Conservation (phyloP, 2,113 vertebrate genomes). For the Heterotilapia buettikoferi region DNA sequence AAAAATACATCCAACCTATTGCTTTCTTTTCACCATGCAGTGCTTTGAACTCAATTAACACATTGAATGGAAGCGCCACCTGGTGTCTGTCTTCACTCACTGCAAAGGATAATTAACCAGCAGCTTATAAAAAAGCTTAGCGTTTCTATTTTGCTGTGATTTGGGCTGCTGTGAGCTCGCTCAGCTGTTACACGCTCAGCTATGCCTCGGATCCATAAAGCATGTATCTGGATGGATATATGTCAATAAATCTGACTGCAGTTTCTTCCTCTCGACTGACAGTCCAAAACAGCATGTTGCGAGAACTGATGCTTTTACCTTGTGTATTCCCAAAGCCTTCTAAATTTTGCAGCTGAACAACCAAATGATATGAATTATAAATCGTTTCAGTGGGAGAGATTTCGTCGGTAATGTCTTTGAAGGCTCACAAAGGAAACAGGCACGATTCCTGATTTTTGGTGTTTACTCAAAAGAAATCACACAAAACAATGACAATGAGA, state of each 20-base stretch:
- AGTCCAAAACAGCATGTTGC: not conserved
- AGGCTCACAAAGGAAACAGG: not conserved
- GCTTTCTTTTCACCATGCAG: not conserved
- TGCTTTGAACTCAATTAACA: not conserved
- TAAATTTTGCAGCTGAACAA: not conserved
- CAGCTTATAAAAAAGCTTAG: not conserved
- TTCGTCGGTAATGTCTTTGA: not conserved
- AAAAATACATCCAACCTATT: not conserved
- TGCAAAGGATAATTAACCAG: not conserved
- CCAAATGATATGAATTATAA: not conserved
- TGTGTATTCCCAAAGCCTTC: not conserved
- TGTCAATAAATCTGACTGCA: not conserved
- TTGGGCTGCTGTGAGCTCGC: not conserved
- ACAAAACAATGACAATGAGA: constrained; percentile 22
- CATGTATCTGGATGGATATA: not conserved
- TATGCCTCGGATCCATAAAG: not conserved
- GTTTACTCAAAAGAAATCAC: constrained; percentile 42
- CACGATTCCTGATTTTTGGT: not conserved
- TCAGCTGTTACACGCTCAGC: not conserved
- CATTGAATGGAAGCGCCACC: constrained; percentile 31
- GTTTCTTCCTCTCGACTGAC: not conserved
- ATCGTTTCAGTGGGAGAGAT: not conserved
- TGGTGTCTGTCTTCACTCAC: constrained; percentile 13
- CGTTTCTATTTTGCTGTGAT: not conserved
- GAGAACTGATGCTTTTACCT: not conserved